Base-by-base conservation (phyloP, 2,113 vertebrate species). In the Scatophagus argus region DNA sequence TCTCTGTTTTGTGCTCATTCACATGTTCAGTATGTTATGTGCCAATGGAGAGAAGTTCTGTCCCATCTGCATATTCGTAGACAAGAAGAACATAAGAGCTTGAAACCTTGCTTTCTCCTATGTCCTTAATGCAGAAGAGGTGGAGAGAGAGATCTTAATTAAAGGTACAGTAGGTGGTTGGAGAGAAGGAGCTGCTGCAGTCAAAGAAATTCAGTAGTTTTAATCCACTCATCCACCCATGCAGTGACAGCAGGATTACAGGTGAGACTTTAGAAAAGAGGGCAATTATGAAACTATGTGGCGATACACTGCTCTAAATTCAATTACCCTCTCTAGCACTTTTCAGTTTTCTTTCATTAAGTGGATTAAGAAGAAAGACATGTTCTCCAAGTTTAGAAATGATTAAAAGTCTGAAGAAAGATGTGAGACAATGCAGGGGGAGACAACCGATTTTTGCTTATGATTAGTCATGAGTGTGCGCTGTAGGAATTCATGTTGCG, bases 261-360 rank as follows among this genome's bases (percentile, higher is more conserved):
- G 81, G 13, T 66, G 82, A 88, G 74, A 77, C 83, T 82, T 87
- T 86, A 81, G 64, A 81, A 86, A 88, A 88, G 77, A 91, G 87
- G 78, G 86, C 85, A 93, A 93, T 94, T 90, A 93, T 88, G 79
- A 81, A 78, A 75, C 86, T 72, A 83, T 75, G 79, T 77, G 75
- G 85, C 77, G 90, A 89, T 81, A 86, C 74, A 73, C 51, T 90
- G 87, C 86, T 89, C 88, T 87, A 87, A 89, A 93, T 94, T 94
- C 87, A 85, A 86, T 88, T 81, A 79, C 74, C 85, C 87, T 85
- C 81, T 72, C 71, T 78, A 77, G 83, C 77, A 87, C 76, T 91
- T 92, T 93, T 92, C 84, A 89, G 84, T 93, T 92, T 90, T 83
- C 82, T 88, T 89, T 92, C 76, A 92, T 94, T 88, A 93, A 89